Evolutionary conservation across 2,797 vertebrate species (phyloP), one percentile per base, ranked within the genome.

Genomic region (Tapirus indicus): DNA sequence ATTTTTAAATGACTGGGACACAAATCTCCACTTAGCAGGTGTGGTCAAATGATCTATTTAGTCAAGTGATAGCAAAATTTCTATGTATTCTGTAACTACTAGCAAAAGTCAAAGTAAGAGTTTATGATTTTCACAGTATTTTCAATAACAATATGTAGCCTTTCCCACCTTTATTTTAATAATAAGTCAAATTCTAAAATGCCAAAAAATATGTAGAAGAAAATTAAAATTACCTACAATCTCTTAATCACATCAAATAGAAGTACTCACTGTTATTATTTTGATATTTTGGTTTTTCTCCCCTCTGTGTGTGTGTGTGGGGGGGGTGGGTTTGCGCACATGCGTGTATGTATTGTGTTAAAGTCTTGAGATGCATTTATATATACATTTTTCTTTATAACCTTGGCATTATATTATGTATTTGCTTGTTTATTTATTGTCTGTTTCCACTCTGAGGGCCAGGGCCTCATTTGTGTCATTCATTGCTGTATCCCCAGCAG

Each of bases 171-270:
- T 32, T 68, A 14, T 80, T 77, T 62, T 89, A 86, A 35, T 75
- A 56, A 44, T 74, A 94, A 58, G 10, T 41, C 58, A 85, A 29
- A 52, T 49, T 82, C 94, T 91, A 82, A 86, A 93, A 64, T 83
- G 32, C 12, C 44, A 49, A 66, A 52, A 79, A 88, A 11, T 66
- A 49, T 29, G 20, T 54, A 44, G 23, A 91, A 86, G 62, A 86
- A 84, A 85, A 69, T 35, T 32, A 35, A 84, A 82, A 49, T 68
- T 17, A 41, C 5, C 7, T 44, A 1, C 35, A 84, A 60, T 68
- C 18, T 68, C 17, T 58, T 38, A 44, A 64, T 92, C 21, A 83
- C 14, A 92, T 89, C n/a, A 84, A 86, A 77, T 38, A 14, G 62
- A 92, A 89, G 35, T n/a, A 12, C 4, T 74, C 18, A 2, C 17